Conservation (phyloP, 2,888 invertebrate genomes). For the Serrognathus titanus region DNA sequence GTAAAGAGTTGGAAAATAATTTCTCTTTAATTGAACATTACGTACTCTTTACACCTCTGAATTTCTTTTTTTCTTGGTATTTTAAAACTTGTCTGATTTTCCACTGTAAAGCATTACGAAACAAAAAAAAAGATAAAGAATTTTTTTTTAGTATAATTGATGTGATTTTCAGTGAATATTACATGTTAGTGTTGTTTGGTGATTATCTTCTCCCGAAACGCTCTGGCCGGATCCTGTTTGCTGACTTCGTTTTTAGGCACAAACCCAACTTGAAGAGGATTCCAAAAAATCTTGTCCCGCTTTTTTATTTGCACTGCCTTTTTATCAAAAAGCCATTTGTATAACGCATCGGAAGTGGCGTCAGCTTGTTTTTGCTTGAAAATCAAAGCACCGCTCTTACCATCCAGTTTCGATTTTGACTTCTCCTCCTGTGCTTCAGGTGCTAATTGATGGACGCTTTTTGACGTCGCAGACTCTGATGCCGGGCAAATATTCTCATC, state of each 20-base stretch:
- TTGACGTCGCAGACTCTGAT: not conserved
- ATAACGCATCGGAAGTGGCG: conserved; percentile 12
- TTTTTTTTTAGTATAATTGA: too few relatives aligned
- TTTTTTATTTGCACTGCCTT: conserved; percentile 15
- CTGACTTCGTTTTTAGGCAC: conserved; percentile 12
- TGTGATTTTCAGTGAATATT: too few relatives aligned
- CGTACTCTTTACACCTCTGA: too few relatives aligned
- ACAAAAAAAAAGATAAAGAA: too few relatives aligned
- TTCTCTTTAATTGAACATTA: too few relatives aligned
- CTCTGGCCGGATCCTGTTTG: conserved; percentile 20
- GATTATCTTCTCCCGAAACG: conserved; percentile 12
- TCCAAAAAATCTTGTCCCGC: conserved; percentile 15
- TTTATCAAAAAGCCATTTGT: conserved; percentile 21
- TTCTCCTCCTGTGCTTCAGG: not conserved
- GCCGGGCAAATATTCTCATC: not conserved
- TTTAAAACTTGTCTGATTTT: too few relatives aligned
- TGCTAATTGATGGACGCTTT: conserved; percentile 4
- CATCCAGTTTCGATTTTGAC: not conserved
- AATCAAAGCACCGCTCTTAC: not conserved
- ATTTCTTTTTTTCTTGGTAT: too few relatives aligned
- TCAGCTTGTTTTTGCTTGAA: not conserved
- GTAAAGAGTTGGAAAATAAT: too few relatives aligned
- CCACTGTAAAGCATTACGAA: too few relatives aligned
- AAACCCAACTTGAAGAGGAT: conserved; percentile 3
- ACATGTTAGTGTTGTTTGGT: conserved; percentile 11